Evolutionary conservation across 2,113 vertebrate genomes (phyloP).

Genomic region (Leptobrachium ailaonicum): DNA sequence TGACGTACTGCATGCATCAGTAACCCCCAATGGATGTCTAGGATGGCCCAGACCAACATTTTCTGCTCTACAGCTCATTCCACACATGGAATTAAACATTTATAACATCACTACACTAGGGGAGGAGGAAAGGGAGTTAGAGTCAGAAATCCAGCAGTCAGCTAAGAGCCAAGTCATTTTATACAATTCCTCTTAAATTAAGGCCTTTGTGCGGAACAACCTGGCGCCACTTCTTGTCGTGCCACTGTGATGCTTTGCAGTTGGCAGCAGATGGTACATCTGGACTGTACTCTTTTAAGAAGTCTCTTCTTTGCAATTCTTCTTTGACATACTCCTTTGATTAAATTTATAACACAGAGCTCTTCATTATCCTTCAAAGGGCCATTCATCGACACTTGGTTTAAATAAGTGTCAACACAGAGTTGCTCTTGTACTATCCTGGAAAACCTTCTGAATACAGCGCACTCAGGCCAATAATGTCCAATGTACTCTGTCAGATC

Average conservation of each 20-base stretch:
- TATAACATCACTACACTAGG: background rate
- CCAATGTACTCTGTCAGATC: no score
- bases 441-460: no score
- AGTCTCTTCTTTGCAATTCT: background rate
- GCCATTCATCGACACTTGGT: background rate
- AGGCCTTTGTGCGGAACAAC: background rate
- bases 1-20: background rate
- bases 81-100: background rate
- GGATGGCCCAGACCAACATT: background rate
- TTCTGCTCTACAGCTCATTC: background rate
- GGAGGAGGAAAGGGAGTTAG: background rate
- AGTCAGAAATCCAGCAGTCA: background rate
- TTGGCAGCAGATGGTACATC: constrained; percentile 13
- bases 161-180: background rate
- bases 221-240: background rate
- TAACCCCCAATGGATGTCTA: background rate
- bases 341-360: background rate
- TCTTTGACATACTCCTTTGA: background rate
- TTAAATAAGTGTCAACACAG: no score
- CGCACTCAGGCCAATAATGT: no score
- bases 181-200: background rate
- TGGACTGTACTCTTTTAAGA: constrained; percentile 3
- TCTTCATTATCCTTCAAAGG: background rate
- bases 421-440: no score
- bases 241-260: background rate